Conservation (phyloP, 2,113 vertebrate species). For the Phalacrocorax brasilianus region DNA sequence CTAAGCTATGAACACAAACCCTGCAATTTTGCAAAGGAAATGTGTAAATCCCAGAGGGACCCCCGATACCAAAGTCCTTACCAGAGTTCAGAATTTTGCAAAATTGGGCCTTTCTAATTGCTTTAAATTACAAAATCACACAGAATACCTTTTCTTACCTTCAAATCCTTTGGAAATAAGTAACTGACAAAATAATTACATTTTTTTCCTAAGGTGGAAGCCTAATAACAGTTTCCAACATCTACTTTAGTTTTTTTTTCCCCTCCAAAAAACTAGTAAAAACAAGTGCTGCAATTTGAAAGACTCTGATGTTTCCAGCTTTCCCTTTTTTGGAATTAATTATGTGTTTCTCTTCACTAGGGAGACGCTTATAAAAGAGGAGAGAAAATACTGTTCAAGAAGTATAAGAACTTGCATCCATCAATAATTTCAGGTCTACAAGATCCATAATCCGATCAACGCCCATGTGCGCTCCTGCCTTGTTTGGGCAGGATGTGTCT, state of each 20-base stretch:
- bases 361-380: background rate
- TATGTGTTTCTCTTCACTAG: background rate
- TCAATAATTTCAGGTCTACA: background rate
- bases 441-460: background rate
- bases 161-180: background rate
- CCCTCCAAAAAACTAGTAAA: too few species aligned
- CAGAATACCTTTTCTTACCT: background rate
- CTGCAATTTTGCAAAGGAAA: background rate
- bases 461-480: background rate
- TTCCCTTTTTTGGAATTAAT: background rate
- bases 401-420: background rate
- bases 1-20: background rate
- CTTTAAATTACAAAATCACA: background rate
- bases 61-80: background rate
- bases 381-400: background rate
- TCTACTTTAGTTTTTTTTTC: too few species aligned
- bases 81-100: background rate
- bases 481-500: background rate
- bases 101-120: background rate
- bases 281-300: background rate
- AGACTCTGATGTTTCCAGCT: background rate
- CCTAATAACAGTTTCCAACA: constrained; percentile 1
- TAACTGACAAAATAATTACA: background rate
- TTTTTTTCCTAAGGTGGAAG: background rate
- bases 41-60: background rate